Conservation (phyloP, 2,888 invertebrate species). For the Erannis defoliaria region DNA sequence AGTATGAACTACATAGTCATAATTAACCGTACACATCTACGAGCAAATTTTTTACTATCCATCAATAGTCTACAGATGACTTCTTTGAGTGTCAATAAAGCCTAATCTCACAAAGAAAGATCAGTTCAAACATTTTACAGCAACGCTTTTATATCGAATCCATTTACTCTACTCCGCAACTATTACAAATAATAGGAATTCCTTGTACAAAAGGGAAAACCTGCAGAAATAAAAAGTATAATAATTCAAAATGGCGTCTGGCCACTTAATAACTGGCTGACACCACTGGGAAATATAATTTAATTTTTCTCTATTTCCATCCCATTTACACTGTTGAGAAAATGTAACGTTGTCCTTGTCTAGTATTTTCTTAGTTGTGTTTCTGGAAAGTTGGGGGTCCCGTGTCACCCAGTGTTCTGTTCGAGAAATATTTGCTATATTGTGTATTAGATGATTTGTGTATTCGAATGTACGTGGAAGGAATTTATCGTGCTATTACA, state of each 20-base stretch:
- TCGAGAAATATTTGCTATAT: conserved; percentile 84
- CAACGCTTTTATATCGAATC: conserved; percentile 64
- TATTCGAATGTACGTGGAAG: conserved; percentile 71
- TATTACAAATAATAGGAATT: conserved; percentile 83
- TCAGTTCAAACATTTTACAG: conserved; percentile 60
- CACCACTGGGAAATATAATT: conserved; percentile 87
- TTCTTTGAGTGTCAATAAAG: no score
- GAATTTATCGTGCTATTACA: conserved; percentile 68
- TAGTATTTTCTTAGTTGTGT: conserved; percentile 67
- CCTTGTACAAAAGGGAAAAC: conserved; percentile 77
- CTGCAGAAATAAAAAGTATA: conserved; percentile 82
- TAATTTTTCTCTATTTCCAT: conserved; percentile 80
- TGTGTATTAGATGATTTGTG: conserved; percentile 84
- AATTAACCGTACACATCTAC: no score
- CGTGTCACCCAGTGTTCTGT: conserved; percentile 80
- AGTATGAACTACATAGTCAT: no score
- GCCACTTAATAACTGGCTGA: conserved; percentile 87
- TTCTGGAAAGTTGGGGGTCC: conserved; percentile 65
- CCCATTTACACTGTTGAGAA: conserved; percentile 56
- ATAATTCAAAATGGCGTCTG: conserved; percentile 87
- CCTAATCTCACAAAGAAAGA: conserved; percentile 47
- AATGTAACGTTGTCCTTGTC: conserved; percentile 64
- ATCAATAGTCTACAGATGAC: no score
- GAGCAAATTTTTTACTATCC: no score
- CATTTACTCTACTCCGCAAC: conserved; percentile 76